Evolutionary conservation across 2,888 invertebrate species (phyloP).

Genomic region (Eurois occulta): DNA sequence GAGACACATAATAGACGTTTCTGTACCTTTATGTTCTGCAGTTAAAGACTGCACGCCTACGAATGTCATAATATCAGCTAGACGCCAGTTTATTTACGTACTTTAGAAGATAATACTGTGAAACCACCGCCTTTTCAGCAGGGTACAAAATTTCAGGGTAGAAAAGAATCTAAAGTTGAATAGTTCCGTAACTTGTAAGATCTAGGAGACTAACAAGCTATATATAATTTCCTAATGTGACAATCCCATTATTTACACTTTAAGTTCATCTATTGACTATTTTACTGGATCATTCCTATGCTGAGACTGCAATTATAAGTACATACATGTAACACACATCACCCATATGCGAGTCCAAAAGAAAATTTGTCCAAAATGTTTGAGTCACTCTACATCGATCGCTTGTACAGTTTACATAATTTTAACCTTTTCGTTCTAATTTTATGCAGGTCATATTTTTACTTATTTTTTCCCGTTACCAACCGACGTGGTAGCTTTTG

Average conservation of each 20-base stretch:
- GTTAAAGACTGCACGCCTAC: conserved; percentile 49
- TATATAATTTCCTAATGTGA: not conserved
- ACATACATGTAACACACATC: not conserved
- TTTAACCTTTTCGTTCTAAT: not conserved
- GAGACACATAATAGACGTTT: conserved; percentile 59
- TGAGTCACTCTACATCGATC: not conserved
- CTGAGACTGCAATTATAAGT: not conserved
- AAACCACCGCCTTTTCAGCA: not conserved
- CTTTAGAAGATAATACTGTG: conserved; percentile 13
- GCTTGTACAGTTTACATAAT: not conserved
- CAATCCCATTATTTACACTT: not conserved
- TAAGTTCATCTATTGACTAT: not conserved
- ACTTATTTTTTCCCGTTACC: conserved; percentile 21
- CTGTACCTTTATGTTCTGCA: conserved; percentile 48
- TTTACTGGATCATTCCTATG: not conserved
- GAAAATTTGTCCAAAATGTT: not conserved
- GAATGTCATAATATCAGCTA: conserved; percentile 28
- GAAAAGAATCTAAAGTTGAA: not conserved
- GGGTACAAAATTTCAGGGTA: not conserved
- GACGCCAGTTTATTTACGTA: conserved; percentile 16
- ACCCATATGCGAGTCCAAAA: not conserved
- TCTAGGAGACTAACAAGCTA: not conserved
- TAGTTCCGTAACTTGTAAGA: not conserved
- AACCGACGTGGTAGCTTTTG: conserved; percentile 12
- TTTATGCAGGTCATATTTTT: not conserved